Evolutionary conservation across 2,113 vertebrate genomes (phyloP), one percentile per base, ranked within the genome.

Genomic region (Cebus imitator): DNA sequence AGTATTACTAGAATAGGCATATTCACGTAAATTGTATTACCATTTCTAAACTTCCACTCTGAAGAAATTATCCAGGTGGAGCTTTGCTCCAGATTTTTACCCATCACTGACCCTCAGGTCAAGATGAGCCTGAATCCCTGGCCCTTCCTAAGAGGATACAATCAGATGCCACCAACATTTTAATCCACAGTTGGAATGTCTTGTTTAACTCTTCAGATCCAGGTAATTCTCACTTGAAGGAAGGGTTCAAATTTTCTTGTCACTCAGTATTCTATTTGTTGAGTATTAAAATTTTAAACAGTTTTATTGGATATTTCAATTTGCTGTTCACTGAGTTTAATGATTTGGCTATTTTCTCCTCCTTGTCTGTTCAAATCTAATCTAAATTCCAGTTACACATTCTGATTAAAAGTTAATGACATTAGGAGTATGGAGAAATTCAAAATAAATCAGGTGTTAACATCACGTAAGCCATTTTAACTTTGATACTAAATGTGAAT

Each of bases 341-440:
- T 88, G 30, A 93, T 58, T 93, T 78, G 16, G 14, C 40, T 94
- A 68, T 57, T 66, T 52, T 90, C 64, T 89, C n/a, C 43, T 37
- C 43, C 50, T 72, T 86, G 18, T 73, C 64, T 57, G 27, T 70
- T 97, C 30, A 93, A 70, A 81, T 85, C 66, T 88, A 75, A 88
- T 85, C 78, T 85, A 84, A 97, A 91, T 81, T 89, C 72, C 70
- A 85, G 23, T 75, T 72, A 85, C 35, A 96, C 11, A 57, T 8
- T 80, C n/a, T 84, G 48, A 93, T 95, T 91, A 95, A 97, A 96
- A 93, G 70, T 48, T 80, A 97, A 93, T 84, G 61, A 58, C 40
- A 57, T 90, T 66, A 35, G 6, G 40, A 91, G 55, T 48, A 43
- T 43, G 70, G 76, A 91, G 68, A 97, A 83, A 91, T 85, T 87